A percentile compares a stretch with the other conserved stretches of the same genome.
Evolutionary conservation across 2,113 vertebrate species (phyloP).

Genomic region (Amphiprion ocellaris): DNA sequence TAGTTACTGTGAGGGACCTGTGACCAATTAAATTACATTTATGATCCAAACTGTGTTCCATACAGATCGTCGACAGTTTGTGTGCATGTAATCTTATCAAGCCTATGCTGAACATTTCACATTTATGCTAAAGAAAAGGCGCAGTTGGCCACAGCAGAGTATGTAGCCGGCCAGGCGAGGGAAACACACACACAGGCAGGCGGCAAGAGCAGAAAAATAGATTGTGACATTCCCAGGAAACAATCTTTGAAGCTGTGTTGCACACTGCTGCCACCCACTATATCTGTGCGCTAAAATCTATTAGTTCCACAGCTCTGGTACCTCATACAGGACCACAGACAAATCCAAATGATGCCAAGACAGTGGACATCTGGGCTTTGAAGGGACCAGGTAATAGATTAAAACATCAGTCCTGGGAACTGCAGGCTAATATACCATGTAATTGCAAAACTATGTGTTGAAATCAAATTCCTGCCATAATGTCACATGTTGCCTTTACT

Average conservation of each 20-base stretch:
- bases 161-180: slow-evolving; percentile 21
- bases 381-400: slow-evolving; percentile 38
- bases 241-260: slow-evolving; percentile 57
- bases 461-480: slow-evolving; percentile 27
- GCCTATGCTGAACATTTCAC: neutral
- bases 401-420: slow-evolving; percentile 51
- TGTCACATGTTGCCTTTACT: slow-evolving; percentile 32
- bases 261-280: slow-evolving; percentile 50
- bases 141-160: slow-evolving; percentile 4
- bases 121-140: slow-evolving; percentile 9
- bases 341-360: slow-evolving; percentile 6
- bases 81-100: slow-evolving; percentile 10
- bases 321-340: slow-evolving; percentile 23
- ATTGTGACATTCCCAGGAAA: slow-evolving; percentile 69
- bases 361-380: neutral
- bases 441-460: slow-evolving; percentile 45
- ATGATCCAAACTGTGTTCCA: neutral
- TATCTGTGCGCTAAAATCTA: slow-evolving; percentile 33
- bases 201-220: slow-evolving; percentile 45
- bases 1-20: neutral
- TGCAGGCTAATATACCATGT: slow-evolving; percentile 11
- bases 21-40: slow-evolving; percentile 21
- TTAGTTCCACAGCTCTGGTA: slow-evolving; percentile 22
- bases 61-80: slow-evolving; percentile 10
- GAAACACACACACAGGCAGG: slow-evolving; percentile 10